phyloP scores from a whole-genome alignment of 2,113 vertebrate species.

The Tenrec ecaudatus region DNA sequence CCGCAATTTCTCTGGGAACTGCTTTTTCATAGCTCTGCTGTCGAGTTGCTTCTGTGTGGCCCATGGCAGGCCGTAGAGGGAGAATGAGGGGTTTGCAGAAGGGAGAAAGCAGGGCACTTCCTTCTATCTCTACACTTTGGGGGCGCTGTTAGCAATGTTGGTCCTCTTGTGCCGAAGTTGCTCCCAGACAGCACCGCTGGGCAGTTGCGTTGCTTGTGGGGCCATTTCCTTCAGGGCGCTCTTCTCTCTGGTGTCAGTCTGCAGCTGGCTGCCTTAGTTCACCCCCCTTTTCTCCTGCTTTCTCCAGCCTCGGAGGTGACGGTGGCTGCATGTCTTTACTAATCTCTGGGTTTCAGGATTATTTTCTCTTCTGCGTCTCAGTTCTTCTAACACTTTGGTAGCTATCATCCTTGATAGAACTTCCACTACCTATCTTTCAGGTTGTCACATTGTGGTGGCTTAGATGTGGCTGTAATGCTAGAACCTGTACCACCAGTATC shows the following conservation, averaged over 20 bases:
- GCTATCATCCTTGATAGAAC: not conserved
- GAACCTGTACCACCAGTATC: not conserved
- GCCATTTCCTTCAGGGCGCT: not conserved
- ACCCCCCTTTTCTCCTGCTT: not conserved
- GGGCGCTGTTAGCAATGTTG: not conserved
- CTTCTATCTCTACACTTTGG: not conserved
- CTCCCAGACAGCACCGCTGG: not conserved
- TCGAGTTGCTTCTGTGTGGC: not conserved
- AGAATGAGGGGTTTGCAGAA: not conserved
- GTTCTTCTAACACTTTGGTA: not conserved
- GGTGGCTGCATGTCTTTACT: not conserved
- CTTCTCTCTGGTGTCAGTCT: not conserved
- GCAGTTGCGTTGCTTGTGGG: not conserved
- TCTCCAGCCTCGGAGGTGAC: not conserved
- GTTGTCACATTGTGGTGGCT: not conserved
- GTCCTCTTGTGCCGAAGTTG: not conserved
- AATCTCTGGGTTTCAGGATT: not conserved
- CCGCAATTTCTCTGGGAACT: not conserved
- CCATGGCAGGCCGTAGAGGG: not conserved
- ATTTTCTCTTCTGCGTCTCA: not conserved
- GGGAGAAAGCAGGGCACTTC: not conserved
- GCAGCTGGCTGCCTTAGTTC: not conserved
- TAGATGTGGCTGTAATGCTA: not conserved
- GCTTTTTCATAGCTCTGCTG: not conserved
- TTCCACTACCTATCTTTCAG: not conserved